These are phyloP conservation scores for Gambelia wislizenii DNA, from an alignment of 2,797 vertebrate species.

Conservation along the genomic window DNA sequence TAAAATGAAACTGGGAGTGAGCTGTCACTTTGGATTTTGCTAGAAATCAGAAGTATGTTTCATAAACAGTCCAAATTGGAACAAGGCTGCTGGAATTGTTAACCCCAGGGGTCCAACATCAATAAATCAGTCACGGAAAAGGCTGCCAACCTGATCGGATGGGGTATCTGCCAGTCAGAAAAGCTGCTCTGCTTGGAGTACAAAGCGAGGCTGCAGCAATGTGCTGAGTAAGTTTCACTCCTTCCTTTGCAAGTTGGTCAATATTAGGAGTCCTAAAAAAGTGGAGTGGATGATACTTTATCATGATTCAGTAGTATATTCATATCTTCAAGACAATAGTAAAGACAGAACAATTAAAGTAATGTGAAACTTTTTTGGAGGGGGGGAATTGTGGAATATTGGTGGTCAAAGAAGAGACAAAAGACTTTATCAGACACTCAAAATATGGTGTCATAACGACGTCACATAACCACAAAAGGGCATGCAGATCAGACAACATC, in stretches of 20 bases:
- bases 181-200: slow-evolving; percentile 89
- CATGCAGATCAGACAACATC: too few relatives aligned
- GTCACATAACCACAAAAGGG: too few relatives aligned
- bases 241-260: slow-evolving; percentile 85
- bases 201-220: slow-evolving; percentile 89
- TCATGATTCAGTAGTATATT: not conserved
- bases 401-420: not conserved
- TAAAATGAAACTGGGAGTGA: too few relatives aligned
- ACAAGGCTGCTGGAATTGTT: too few relatives aligned
- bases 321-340: not conserved
- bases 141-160: slow-evolving; percentile 83
- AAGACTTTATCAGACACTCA: too few relatives aligned
- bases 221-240: slow-evolving; percentile 90
- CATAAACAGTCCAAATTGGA: too few relatives aligned
- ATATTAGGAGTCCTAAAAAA: slow-evolving; percentile 88
- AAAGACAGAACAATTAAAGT: not conserved
- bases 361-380: not conserved
- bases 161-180: slow-evolving; percentile 90
- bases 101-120: slow-evolving; percentile 22
- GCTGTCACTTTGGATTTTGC: too few relatives aligned
- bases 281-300: not conserved
- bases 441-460: too few relatives aligned
- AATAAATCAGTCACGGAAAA: slow-evolving; percentile 27
- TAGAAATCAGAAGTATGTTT: too few relatives aligned
- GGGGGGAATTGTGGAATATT: not conserved